A percentile compares a stretch with the other conserved stretches of the same genome.
phyloP scores from a whole-genome alignment of 2,113 vertebrate species.

The Neofelis nebulosa region DNA sequence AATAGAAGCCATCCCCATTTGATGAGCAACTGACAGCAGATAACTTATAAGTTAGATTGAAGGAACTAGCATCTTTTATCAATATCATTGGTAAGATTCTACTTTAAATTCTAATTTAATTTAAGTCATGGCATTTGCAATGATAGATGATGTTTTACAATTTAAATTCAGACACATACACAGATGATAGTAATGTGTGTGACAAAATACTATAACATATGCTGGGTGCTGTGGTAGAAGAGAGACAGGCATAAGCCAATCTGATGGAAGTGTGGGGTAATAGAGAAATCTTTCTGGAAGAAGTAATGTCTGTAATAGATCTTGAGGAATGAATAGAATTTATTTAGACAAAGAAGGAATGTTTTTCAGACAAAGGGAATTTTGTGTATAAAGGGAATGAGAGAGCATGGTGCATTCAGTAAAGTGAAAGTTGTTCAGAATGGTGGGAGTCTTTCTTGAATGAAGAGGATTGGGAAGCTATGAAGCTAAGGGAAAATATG shows the following conservation, averaged over 20 bases:
- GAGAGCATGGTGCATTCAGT: not conserved
- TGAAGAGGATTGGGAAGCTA: not conserved
- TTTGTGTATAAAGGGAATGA: not conserved
- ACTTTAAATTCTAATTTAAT: not conserved
- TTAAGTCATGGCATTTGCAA: not conserved
- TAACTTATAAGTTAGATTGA: not conserved
- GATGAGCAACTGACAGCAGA: not conserved
- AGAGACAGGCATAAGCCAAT: not conserved
- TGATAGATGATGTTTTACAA: not conserved
- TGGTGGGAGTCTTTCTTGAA: not conserved
- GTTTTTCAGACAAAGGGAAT: not conserved
- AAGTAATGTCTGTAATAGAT: not conserved
- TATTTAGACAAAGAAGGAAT: not conserved
- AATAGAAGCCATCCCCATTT: not conserved
- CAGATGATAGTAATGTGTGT: not conserved
- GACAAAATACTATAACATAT: slow-evolving; percentile 12
- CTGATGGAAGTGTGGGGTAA: not conserved
- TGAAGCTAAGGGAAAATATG: not conserved
- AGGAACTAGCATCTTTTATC: not conserved
- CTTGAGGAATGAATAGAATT: not conserved
- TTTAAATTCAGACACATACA: not conserved
- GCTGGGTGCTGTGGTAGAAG: not conserved
- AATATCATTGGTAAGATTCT: not conserved
- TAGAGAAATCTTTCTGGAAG: not conserved
- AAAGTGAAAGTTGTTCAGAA: not conserved